Base-by-base conservation (phyloP, 2,113 vertebrate genomes). In the Calyptommatus sinebrachiatus region DNA sequence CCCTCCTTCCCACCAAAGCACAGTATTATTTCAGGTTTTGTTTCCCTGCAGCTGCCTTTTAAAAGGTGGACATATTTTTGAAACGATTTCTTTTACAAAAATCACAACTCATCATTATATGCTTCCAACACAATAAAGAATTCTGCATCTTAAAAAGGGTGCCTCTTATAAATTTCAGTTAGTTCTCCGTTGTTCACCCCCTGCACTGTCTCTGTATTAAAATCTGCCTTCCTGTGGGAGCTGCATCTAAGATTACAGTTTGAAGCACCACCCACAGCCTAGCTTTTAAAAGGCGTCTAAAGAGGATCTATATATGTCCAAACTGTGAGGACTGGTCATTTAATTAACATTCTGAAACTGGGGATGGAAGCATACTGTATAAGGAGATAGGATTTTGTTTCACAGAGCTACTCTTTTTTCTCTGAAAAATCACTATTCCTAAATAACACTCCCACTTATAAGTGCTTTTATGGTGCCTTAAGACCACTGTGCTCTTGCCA, bases 31-130 rank as follows among this genome's bases (percentile, higher is more conserved):
- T 75, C 63, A 2, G 88, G 91, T 28, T 90, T 90, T 86, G 92
- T 87, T 73, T 83, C 73, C 82, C 92, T 92, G 81, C 31, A 48
- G 71, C 81, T 85, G 86, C 81, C 80, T 76, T 89, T 88, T 88
- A 90, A 78, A 91, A 91, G 89, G 86, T 83, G 79, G 66, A 76
- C 53, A 85, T 83, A 86, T 86, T 84, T 76, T 31, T n/a, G 35
- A 60, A 29, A 22, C 26, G 6, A 45, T 57, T 45, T 68, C 48
- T 79, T 62, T 57, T 57, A 18, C 53, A 18, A 57, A 35, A 71
- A 16, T 45, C 72, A 46, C 29, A 65, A 68, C 1, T 69, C 73
- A 21, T 72, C 66, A 69, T 79, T 67, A 69, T n/a, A 78, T 22
- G 70, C 70, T 85, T 79, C 18, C 79, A 31, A 85, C 80, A 35